These are phyloP conservation scores for Taxidea taxus DNA, from an alignment of 2,113 vertebrate genomes.

Conservation along the genomic window DNA sequence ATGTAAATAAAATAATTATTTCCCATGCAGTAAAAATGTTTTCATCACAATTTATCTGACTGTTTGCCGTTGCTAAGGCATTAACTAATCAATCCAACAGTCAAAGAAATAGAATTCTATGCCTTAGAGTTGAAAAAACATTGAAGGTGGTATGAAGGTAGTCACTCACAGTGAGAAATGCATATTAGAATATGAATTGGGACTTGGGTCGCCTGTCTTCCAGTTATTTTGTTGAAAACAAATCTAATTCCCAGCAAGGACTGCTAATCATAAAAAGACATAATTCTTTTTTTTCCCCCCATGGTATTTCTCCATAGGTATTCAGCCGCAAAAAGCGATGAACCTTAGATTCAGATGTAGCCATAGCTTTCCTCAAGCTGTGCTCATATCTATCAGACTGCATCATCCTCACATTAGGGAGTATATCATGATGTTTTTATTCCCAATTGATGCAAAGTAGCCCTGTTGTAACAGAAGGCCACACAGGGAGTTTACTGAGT, in stretches of 20 bases:
- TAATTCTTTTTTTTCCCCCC: conserved; percentile 33
- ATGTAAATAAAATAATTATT: not conserved
- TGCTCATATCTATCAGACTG: not conserved
- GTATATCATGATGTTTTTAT: conserved; percentile 53
- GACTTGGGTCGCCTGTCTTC: not conserved
- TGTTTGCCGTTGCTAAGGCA: not conserved
- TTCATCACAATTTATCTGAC: not conserved
- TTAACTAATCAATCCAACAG: not conserved
- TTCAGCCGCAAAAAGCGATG: conserved; percentile 46
- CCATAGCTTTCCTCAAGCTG: conserved; percentile 46
- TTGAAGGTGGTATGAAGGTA: not conserved
- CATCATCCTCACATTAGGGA: conserved; percentile 51
- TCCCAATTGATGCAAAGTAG: conserved; percentile 61
- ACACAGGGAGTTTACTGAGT: not conserved
- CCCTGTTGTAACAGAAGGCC: conserved; percentile 27
- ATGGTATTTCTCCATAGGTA: conserved; percentile 66
- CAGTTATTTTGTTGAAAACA: conserved; percentile 45
- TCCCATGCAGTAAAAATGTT: not conserved
- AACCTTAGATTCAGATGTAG: not conserved
- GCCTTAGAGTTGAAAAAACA: not conserved
- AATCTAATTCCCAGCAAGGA: conserved; percentile 53
- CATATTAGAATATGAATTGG: not conserved
- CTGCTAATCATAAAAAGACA: conserved; percentile 29
- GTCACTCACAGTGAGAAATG: not conserved
- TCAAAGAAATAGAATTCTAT: not conserved